These are phyloP conservation scores for Triplophysa tibetana DNA, from an alignment of 2,113 vertebrate species.

Conservation along the genomic window DNA sequence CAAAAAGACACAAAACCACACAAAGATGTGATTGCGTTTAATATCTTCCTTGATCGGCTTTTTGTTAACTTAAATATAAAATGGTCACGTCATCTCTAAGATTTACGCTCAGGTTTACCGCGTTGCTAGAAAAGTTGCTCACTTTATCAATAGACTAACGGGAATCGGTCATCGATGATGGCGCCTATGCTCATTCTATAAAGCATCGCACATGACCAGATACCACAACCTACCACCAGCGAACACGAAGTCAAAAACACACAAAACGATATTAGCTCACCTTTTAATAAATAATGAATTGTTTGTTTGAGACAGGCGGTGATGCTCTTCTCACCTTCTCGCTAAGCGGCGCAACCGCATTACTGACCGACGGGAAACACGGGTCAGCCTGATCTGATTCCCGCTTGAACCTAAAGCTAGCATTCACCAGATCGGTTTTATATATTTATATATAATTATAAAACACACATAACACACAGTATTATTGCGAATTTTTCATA, in stretches of 20 bases:
- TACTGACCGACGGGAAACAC: slow-evolving; percentile 30
- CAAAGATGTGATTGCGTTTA: background rate
- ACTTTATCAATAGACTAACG: background rate
- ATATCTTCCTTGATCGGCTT: background rate
- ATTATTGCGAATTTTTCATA: too few species aligned
- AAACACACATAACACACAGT: too few species aligned
- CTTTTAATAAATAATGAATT: background rate
- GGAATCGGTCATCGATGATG: background rate
- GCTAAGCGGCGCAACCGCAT: background rate
- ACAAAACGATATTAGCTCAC: background rate
- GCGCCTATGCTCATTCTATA: background rate
- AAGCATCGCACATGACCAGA: background rate
- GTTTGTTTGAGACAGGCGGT: background rate
- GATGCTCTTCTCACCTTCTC: too few species aligned
- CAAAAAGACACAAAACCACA: background rate
- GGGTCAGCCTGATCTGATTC: background rate
- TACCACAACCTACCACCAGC: background rate
- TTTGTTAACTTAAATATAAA: background rate
- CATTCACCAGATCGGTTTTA: background rate
- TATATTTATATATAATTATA: too few species aligned
- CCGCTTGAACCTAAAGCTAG: too few species aligned
- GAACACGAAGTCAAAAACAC: background rate
- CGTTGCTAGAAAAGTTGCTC: background rate
- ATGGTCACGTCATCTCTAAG: background rate
- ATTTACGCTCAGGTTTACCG: background rate